Evolutionary conservation across 2,113 vertebrate genomes (phyloP).

Genomic region (Otocyon megalotis): DNA sequence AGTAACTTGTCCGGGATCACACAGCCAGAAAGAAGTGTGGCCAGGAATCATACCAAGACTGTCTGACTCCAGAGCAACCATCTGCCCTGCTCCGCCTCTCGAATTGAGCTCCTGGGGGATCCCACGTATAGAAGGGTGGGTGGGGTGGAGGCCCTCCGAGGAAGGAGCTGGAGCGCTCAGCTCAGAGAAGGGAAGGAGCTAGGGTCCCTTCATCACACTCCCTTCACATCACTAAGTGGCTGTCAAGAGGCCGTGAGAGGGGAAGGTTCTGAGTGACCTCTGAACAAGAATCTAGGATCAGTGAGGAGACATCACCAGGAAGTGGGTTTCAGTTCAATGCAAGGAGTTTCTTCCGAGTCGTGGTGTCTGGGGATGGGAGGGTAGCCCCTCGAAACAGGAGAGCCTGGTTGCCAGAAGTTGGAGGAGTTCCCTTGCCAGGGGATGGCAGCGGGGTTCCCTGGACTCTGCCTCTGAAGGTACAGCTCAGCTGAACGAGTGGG

Average conservation of each 20-base stretch:
- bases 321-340: not conserved
- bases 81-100: not conserved
- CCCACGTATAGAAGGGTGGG: not conserved
- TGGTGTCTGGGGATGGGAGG: not conserved
- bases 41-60: not conserved
- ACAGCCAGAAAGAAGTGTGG: not conserved
- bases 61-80: not conserved
- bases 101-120: not conserved
- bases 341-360: not conserved
- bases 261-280: not conserved
- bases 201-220: not conserved
- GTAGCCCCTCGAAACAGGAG: not conserved
- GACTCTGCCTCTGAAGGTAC: not conserved
- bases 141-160: not conserved
- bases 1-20: not conserved
- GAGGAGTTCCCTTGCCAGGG: not conserved
- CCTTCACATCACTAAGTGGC: not conserved
- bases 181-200: not conserved
- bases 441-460: not conserved
- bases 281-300: not conserved
- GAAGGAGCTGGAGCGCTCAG: not conserved
- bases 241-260: not conserved
- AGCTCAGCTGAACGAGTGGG: not conserved
- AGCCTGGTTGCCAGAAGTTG: accelerated
- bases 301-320: not conserved